Evolutionary conservation across 1,140 invertebrate genomes (phyloP), one percentile per base, ranked within the genome.

Genomic region (Pteromalus puparum): DNA sequence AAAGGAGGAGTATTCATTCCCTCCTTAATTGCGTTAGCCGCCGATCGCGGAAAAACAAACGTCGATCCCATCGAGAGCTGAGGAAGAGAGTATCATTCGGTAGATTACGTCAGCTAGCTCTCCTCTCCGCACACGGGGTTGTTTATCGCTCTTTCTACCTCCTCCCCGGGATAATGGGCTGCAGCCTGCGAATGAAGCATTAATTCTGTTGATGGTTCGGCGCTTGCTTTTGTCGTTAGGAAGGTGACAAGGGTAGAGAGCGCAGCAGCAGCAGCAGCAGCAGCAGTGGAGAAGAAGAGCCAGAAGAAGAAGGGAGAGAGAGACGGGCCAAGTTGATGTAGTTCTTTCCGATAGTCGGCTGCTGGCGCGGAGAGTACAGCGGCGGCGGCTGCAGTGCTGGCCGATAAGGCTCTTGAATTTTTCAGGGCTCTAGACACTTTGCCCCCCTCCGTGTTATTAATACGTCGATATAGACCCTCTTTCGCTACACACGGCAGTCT

Each of bases 221-320:
- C 53, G 53, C 53, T 61, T 61, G 53, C 53, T 61, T 61, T 61
- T 61, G 53, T 61, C 53, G 53, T 61, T 61, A 61, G 53, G 53
- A 61, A 61, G 53, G 53, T 61, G 53, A 61, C 53, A 61, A 61
- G 53, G 53, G 53, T 61, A 61, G 53, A 61, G 53, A 61, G 53
- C 15, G 53, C 4, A 18, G 18, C 5, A 18, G 15, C 4, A 53
- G 48, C 18, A 18, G 15, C 4, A 53, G 48, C 13, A 5, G 18
- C 0, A n/a, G 21, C 6, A n/a, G 18, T 5, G 12, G 5, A n/a
- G 21, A 61, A 61, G 53, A 61, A n/a, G 53, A 61, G 21, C 18
- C 18, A 61, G 53, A 18, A 21, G 53, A 61, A 61, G 53, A n/a
- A 61, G 53, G 18, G 10, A 18, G 53, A 61, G 21, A 61, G 18